Conservation (phyloP, 2,797 vertebrate genomes). For the Carduelis carduelis region DNA sequence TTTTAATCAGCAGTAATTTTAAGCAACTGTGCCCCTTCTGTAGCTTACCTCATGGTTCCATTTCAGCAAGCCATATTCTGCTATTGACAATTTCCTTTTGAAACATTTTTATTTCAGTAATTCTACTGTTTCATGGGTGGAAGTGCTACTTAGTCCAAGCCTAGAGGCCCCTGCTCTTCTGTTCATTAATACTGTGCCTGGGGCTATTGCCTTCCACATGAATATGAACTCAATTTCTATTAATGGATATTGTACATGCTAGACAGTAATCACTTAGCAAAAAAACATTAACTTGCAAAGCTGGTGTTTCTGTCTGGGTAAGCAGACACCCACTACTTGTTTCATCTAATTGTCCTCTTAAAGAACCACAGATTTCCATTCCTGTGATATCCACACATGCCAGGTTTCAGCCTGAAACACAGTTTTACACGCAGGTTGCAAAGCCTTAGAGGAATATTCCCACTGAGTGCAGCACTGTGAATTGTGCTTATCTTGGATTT, state of each 20-base stretch:
- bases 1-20: background rate
- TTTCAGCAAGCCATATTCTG: background rate
- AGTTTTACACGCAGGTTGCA: background rate
- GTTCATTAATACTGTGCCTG: background rate
- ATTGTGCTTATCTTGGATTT: slow-evolving; percentile 13
- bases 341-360: background rate
- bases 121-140: background rate
- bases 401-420: background rate
- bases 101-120: background rate
- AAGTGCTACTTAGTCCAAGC: background rate
- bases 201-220: background rate
- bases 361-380: background rate
- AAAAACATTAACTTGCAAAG: background rate
- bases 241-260: background rate
- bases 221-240: background rate
- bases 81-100: background rate
- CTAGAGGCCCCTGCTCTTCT: background rate
- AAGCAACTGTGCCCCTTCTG: background rate
- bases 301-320: background rate
- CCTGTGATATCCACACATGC: background rate
- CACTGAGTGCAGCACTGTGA: background rate
- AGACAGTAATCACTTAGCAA: background rate
- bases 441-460: background rate
- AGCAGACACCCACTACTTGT: background rate
- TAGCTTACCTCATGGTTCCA: background rate